Evolutionary conservation across 2,797 vertebrate genomes (phyloP), one percentile per base, ranked within the genome.

Genomic region (Myiotriccus ornatus): DNA sequence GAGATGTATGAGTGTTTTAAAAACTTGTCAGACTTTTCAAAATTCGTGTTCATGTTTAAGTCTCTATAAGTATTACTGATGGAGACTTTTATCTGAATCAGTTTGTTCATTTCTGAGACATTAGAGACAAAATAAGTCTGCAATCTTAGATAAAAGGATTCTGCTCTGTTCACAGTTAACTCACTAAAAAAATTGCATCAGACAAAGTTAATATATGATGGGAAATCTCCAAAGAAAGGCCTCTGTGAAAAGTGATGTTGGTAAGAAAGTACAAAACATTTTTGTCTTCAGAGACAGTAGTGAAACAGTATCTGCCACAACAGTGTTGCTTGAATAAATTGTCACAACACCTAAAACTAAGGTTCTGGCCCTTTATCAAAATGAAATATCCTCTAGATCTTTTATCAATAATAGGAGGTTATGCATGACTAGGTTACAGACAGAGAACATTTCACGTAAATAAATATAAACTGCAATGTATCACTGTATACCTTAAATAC

Each of bases 81-180:
- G 19, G 30, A 89, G 68, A 55, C 57, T 80, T 90, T 89, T 87
- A 92, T 80, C 74, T 87, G 39, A 93, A 91, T 73, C 73, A 67
- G 63, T 90, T 95, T 89, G 47, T 87, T 94, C 80, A 44, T 89
- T 89, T 90, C 47, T 89, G 28, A 81, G 64, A 68, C 25, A 35
- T 71, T 71, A 81, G 20, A 75, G 6, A 82, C 0, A 0, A 91
- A 75, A 83, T 46, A 88, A 5, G 24, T 16, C 44, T 91, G 60
- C 86, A 59, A 79, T 91, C 88, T 74, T 35, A 60, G 30, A 79
- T 71, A 44, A 90, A 93, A 91, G 69, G 44, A 84, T 81, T 68
- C 37, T 69, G 35, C 74, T 62, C 75, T 30, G 6, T 67, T 84
- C 88, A 75, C n/a, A 64, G 64, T 82, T 85, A 82, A 60, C 62